Evolutionary conservation across 2,888 invertebrate species (phyloP).

Genomic region (Drosophila emarginata): DNA sequence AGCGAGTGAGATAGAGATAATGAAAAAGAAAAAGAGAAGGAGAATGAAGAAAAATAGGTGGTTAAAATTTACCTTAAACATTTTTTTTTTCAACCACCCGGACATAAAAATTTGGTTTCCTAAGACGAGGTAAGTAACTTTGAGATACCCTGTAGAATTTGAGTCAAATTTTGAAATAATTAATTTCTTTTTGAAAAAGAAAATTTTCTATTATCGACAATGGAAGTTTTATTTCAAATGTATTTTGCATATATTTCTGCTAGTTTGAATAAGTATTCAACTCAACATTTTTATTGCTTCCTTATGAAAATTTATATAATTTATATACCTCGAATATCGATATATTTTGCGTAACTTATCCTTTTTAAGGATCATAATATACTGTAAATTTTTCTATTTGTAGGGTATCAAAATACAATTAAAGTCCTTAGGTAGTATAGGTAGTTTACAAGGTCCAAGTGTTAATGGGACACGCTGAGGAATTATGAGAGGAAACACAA

Average conservation of each 20-base stretch:
- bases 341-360: too few species aligned
- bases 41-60: slow-evolving; percentile 9
- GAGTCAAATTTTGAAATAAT: too few species aligned
- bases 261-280: too few species aligned
- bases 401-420: slow-evolving; percentile 3
- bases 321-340: too few species aligned
- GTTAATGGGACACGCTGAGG: slow-evolving; percentile 67
- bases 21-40: not conserved
- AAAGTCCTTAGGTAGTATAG: slow-evolving; percentile 26
- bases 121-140: not conserved
- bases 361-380: not conserved
- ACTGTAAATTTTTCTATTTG: not conserved
- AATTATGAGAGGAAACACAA: slow-evolving; percentile 45
- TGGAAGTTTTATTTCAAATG: too few species aligned
- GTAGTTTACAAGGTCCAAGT: slow-evolving; percentile 45
- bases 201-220: too few species aligned
- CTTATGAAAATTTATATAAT: too few species aligned
- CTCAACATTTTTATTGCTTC: too few species aligned
- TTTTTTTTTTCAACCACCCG: not conserved
- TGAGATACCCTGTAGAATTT: not conserved
- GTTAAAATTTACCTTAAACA: slow-evolving; percentile 14
- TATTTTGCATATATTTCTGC: too few species aligned
- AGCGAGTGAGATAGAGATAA: not conserved
- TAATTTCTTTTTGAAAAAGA: too few species aligned
- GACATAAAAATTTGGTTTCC: not conserved